Percentiles rank a stretch among this genome's conserved stretches.
Evolutionary conservation across 2,113 vertebrate genomes (phyloP).

Genomic region (Ochotona curzoniae): DNA sequence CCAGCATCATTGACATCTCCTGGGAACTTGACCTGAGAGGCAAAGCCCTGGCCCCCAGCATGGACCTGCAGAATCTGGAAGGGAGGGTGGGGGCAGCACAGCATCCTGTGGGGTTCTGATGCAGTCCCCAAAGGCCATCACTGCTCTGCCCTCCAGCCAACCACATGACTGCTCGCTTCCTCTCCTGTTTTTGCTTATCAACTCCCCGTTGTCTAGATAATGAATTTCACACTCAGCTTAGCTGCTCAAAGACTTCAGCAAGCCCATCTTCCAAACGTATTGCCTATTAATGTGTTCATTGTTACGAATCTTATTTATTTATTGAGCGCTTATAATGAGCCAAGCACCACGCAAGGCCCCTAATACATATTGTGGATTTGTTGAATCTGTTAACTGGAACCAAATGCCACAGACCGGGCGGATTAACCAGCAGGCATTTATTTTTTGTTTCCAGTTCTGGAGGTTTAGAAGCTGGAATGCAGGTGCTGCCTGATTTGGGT

Average conservation of each 20-base stretch:
- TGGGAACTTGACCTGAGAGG: neutral
- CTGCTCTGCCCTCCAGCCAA: neutral
- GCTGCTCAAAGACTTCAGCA: neutral
- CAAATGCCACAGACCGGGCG: neutral
- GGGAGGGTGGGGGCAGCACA: neutral
- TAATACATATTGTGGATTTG: neutral
- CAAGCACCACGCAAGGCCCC: neutral
- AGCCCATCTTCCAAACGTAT: neutral
- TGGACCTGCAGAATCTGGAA: neutral
- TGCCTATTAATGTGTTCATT: constrained; percentile 1
- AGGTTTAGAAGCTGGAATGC: neutral
- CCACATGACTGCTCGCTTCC: neutral
- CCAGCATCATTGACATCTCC: neutral
- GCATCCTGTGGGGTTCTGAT: too few relatives aligned
- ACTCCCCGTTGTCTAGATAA: neutral
- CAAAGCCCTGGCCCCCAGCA: neutral
- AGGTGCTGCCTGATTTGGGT: neutral
- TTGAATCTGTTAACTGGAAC: neutral
- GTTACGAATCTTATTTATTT: neutral
- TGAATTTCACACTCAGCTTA: neutral
- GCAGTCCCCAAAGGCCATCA: too few relatives aligned
- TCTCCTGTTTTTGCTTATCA: neutral
- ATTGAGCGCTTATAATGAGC: neutral
- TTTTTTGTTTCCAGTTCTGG: neutral
- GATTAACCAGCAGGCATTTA: neutral